Evolutionary conservation across 1,140 invertebrate genomes (phyloP), one percentile per base, ranked within the genome.

Genomic region (Cataglyphis hispanica): DNA sequence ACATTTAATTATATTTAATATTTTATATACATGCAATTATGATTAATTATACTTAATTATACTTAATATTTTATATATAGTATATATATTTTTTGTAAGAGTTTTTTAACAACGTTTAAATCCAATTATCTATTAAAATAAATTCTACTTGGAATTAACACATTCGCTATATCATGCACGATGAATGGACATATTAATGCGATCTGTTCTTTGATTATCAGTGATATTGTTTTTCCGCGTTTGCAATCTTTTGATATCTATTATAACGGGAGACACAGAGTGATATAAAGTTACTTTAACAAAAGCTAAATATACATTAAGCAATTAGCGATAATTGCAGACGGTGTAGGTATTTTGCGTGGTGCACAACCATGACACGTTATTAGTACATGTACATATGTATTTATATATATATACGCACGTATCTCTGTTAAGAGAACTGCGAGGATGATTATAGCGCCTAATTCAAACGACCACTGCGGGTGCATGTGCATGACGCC

Each of bases 391-490:
- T 10, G 8, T 80, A 31, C 31, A 1, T 31, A 25, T 34, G 25
- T 37, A 37, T 19, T 16, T 27, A 22, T 19, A 25, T 11, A 56
- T n/a, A 27, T 27, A n/a, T 27, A 2, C 8, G 22, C 22, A 43
- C 7, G 8, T 83, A 72, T 72, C 25, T 72, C 37, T 37, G 13
- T 34, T 70, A 56, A 81, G 27, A 43, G 46, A 61, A 27, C 34
- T 19, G 60, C 19, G 58, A 56, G 43, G n/a, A 11, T 5, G 27
- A 11, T 13, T 58, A 58, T 74, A 58, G 31, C 31, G 72, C 11
- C 53, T 83, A 86, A 76, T 81, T 81, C 50, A 61, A 84, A 89
- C 64, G 87, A 76, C 61, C 66, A 11, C 25, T 43, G n/a, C 72
- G 72, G 19, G 67, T 56, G 31, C 67, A 84, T 64, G 60, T 64